phyloP scores from a whole-genome alignment of 2,888 invertebrate species.

The Chrysomela aeneicollis region DNA sequence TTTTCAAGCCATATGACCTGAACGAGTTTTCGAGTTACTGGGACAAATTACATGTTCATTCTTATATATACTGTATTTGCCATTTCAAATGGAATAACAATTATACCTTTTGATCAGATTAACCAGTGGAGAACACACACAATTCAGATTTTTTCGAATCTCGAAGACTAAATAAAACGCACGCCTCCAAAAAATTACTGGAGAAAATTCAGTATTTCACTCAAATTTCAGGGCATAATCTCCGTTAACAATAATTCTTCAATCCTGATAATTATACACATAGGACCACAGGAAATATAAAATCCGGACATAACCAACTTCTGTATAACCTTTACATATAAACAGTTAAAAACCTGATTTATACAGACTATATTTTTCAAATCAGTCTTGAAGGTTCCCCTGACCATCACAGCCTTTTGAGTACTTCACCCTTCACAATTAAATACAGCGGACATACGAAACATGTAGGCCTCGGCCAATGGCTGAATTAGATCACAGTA shows the following conservation, averaged over 20 bases:
- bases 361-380: slow-evolving; percentile 42
- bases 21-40: no score
- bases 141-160: no score
- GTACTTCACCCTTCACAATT: slow-evolving; percentile 12
- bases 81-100: no score
- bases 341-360: slow-evolving; percentile 39
- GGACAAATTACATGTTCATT: no score
- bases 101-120: no score
- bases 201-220: background rate
- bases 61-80: background rate
- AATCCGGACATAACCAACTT: slow-evolving; percentile 7
- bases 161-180: no score
- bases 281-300: slow-evolving; percentile 5
- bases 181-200: no score
- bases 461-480: no score
- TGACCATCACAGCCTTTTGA: slow-evolving; percentile 55
- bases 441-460: background rate
- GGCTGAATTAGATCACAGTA: no score
- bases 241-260: background rate
- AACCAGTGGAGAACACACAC: no score
- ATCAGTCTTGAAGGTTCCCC: slow-evolving; percentile 55
- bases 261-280: no score
- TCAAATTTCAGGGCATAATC: background rate
- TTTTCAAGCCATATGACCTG: no score
- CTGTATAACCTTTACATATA: slow-evolving; percentile 24